Evolutionary conservation across 1,140 invertebrate species (phyloP).

Genomic region (Watersipora subatra): DNA sequence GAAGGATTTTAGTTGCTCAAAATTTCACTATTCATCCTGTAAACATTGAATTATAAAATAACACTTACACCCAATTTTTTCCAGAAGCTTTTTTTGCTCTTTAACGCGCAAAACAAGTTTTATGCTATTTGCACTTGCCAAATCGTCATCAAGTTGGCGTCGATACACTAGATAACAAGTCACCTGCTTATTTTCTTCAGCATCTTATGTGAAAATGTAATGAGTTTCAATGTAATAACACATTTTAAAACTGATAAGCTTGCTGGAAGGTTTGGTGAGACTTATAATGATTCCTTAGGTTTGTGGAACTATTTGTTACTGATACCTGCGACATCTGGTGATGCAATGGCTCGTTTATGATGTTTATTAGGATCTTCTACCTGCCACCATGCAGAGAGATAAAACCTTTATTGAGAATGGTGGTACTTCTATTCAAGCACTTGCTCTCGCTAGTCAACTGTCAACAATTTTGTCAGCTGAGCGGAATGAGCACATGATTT

Average conservation of each 20-base stretch:
- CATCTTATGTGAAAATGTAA: not conserved
- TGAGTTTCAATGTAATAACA: not conserved
- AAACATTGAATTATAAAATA: too few relatives aligned
- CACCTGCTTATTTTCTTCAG: too few relatives aligned
- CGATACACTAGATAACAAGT: too few relatives aligned
- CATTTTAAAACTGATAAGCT: not conserved
- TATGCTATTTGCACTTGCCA: too few relatives aligned
- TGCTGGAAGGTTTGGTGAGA: not conserved
- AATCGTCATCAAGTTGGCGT: too few relatives aligned
- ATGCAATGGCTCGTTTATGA: too few relatives aligned
- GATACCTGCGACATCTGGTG: too few relatives aligned
- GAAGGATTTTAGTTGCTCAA: too few relatives aligned
- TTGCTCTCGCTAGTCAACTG: not conserved
- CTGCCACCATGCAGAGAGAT: not conserved
- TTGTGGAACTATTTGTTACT: not conserved
- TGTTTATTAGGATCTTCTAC: not conserved
- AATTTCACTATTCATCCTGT: too few relatives aligned
- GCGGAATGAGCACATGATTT: not conserved
- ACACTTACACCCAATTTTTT: too few relatives aligned
- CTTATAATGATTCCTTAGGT: not conserved
- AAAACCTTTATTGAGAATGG: not conserved
- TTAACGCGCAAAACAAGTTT: too few relatives aligned
- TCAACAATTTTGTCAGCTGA: not conserved
- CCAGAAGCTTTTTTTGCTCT: too few relatives aligned
- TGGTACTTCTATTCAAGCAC: not conserved